Conservation (phyloP, 2,113 vertebrate species). For the Malurus cyaneus region DNA sequence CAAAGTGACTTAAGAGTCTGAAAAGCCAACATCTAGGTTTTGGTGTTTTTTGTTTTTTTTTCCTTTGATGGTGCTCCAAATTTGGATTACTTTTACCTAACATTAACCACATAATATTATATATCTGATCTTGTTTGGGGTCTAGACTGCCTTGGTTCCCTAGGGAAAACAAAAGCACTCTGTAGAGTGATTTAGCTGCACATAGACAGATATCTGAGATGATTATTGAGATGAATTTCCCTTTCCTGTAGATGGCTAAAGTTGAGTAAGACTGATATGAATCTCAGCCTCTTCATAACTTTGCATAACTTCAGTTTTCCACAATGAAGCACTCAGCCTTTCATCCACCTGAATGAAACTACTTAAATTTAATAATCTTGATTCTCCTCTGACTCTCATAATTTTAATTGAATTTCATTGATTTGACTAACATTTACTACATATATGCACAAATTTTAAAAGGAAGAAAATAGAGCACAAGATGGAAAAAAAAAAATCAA, state of each 20-base stretch:
- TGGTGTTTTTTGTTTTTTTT: neutral
- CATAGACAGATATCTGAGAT: neutral
- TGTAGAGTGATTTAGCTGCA: neutral
- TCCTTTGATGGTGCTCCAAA: neutral
- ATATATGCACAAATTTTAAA: neutral
- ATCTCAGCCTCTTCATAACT: neutral
- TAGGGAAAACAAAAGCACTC: neutral
- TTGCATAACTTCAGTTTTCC: neutral
- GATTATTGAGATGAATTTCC: neutral
- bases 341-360: neutral
- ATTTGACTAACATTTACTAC: neutral
- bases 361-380: neutral
- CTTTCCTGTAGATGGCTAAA: neutral
- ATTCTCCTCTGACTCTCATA: neutral
- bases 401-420: neutral
- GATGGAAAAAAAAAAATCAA: neutral
- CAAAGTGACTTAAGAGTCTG: accelerated
- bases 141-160: neutral
- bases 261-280: neutral
- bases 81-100: neutral
- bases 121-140: neutral
- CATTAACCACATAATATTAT: neutral
- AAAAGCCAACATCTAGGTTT: neutral
- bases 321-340: neutral
- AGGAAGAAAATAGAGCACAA: neutral